These are phyloP conservation scores for Nannobrachium achirus DNA, from an alignment of 2,113 vertebrate genomes.

Conservation along the genomic window DNA sequence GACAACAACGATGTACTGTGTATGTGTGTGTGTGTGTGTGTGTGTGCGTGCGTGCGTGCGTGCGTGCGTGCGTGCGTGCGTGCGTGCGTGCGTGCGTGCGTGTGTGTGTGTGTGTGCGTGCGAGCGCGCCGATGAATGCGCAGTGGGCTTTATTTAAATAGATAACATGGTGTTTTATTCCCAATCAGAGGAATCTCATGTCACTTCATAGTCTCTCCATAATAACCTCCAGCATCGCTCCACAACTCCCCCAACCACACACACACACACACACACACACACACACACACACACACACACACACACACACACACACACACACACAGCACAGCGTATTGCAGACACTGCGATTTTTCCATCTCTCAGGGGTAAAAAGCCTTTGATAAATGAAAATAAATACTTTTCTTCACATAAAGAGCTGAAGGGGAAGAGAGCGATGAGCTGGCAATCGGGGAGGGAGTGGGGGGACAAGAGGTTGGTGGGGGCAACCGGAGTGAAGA, in stretches of 20 bases:
- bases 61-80: not conserved
- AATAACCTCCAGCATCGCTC: slow-evolving; percentile 76
- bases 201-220: slow-evolving; percentile 75
- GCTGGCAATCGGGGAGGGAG: slow-evolving; percentile 1
- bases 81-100: slow-evolving; percentile 21
- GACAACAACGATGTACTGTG: not conserved
- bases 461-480: not conserved
- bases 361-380: slow-evolving; percentile 71
- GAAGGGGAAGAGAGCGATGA: slow-evolving; percentile 23
- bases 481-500: slow-evolving; percentile 50
- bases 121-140: slow-evolving; percentile 35
- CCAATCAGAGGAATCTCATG: slow-evolving; percentile 76
- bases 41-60: not conserved
- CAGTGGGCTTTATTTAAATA: slow-evolving; percentile 77
- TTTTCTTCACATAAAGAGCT: slow-evolving; percentile 71
- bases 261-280: slow-evolving; percentile 54
- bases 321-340: slow-evolving; percentile 61
- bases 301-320: slow-evolving; percentile 1
- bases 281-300: slow-evolving; percentile 45
- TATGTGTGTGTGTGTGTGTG: slow-evolving; percentile 12
- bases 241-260: slow-evolving; percentile 56
- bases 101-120: slow-evolving; percentile 7
- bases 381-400: slow-evolving; percentile 83
- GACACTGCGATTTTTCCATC: slow-evolving; percentile 66
- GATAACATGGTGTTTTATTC: slow-evolving; percentile 78